A percentile compares a stretch with the other conserved stretches of the same genome.
Evolutionary conservation across 1,140 invertebrate species (phyloP).

Genomic region (Pinna nobilis): DNA sequence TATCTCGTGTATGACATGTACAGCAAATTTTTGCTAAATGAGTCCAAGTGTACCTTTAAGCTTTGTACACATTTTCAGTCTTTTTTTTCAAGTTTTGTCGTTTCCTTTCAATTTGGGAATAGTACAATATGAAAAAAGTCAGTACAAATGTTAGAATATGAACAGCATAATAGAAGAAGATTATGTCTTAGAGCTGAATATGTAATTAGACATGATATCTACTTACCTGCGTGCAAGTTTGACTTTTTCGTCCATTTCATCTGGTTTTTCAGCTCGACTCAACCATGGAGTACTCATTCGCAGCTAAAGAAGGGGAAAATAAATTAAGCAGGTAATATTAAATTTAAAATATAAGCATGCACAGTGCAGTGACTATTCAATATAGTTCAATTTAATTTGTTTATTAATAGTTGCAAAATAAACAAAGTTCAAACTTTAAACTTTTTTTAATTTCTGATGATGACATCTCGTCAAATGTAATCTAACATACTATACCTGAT

Average conservation of each 20-base stretch:
- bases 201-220: background rate
- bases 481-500: conserved; percentile 66
- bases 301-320: conserved; percentile 51
- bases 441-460: background rate
- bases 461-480: no score
- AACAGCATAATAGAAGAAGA: background rate
- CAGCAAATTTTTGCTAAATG: no score
- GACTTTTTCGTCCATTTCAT: conserved; percentile 71
- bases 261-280: conserved; percentile 55
- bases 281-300: conserved; percentile 71
- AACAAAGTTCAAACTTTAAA: background rate
- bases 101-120: no score
- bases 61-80: background rate
- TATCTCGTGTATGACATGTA: no score
- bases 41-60: no score
- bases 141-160: no score
- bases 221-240: conserved; percentile 64
- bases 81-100: no score
- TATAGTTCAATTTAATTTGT: background rate
- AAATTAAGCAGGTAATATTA: conserved; percentile 1
- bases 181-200: background rate
- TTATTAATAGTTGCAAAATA: background rate
- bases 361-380: no score
- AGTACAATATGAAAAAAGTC: no score
- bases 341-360: background rate